These are phyloP conservation scores for Coremacera marginata DNA, from an alignment of 2,888 invertebrate genomes.

Conservation along the genomic window DNA sequence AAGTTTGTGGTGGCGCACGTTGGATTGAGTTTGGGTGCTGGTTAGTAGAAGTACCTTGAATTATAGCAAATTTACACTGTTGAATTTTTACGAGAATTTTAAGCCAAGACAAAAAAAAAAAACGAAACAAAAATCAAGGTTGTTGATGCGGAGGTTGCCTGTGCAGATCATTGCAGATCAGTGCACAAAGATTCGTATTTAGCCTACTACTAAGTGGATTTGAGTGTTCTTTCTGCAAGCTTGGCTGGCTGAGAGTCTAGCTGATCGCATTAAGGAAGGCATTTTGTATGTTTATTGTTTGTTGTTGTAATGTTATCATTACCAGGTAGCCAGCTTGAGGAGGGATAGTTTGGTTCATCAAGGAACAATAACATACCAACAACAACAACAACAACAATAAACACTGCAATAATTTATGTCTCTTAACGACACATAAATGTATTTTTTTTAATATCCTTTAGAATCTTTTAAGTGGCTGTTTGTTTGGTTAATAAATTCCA, in stretches of 20 bases:
- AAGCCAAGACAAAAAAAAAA: background rate
- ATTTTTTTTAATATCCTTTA: background rate
- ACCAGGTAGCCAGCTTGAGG: slow-evolving; percentile 3
- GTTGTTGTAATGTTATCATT: slow-evolving; percentile 17
- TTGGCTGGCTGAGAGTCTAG: background rate
- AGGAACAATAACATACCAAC: background rate
- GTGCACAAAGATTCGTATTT: background rate
- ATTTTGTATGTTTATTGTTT: slow-evolving; percentile 15
- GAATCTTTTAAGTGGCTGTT: slow-evolving; percentile 18
- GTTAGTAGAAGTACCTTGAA: slow-evolving; percentile 30
- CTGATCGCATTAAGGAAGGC: background rate
- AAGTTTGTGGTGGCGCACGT: slow-evolving; percentile 6
- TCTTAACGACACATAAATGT: background rate
- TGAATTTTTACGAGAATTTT: background rate
- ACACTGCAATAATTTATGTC: background rate
- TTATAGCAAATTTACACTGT: slow-evolving; percentile 17
- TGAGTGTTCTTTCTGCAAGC: slow-evolving; percentile 52
- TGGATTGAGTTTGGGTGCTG: slow-evolving; percentile 28
- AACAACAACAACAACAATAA: background rate
- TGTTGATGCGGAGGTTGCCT: slow-evolving; percentile 3
- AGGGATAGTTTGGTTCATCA: background rate
- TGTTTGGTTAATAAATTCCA: slow-evolving; percentile 42
- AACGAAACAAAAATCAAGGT: slow-evolving; percentile 28
- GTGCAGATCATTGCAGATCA: background rate
- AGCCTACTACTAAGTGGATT: slow-evolving; percentile 56